Evolutionary conservation across 2,888 invertebrate genomes (phyloP).

Genomic region (Subacronicta megacephala): DNA sequence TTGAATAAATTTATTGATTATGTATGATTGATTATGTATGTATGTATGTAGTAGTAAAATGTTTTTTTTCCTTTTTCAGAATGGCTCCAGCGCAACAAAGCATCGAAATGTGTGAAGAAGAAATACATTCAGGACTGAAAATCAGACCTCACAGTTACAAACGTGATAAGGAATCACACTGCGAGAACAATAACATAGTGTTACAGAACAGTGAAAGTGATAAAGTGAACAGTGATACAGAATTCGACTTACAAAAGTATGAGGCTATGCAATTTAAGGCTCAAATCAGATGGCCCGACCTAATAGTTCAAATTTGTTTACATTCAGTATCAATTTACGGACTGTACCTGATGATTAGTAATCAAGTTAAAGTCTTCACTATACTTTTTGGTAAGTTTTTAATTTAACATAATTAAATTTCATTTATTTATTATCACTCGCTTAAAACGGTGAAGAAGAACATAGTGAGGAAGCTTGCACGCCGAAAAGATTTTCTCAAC

Average conservation of each 20-base stretch:
- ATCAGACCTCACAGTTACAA: constrained; percentile 62
- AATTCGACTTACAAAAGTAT: constrained; percentile 80
- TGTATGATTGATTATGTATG: too few relatives aligned
- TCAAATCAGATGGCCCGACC: constrained; percentile 92
- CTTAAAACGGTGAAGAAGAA: too few relatives aligned
- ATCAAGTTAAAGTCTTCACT: constrained; percentile 90
- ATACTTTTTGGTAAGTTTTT: constrained; percentile 92
- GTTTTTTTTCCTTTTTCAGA: constrained; percentile 53
- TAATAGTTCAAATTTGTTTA: constrained; percentile 92
- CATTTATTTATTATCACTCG: too few relatives aligned
- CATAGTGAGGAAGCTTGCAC: too few relatives aligned
- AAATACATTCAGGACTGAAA: constrained; percentile 66
- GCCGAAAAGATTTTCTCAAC: too few relatives aligned
- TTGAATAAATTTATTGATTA: too few relatives aligned
- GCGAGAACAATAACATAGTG: constrained; percentile 74
- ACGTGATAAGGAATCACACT: constrained; percentile 58
- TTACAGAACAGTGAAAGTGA: constrained; percentile 63
- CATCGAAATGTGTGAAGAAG: constrained; percentile 64
- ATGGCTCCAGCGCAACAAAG: constrained; percentile 79
- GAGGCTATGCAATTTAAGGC: constrained; percentile 89
- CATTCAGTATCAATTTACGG: constrained; percentile 93
- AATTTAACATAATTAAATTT: neutral
- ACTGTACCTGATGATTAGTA: constrained; percentile 90
- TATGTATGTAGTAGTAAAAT: too few relatives aligned
- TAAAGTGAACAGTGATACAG: constrained; percentile 64